phyloP scores from a whole-genome alignment of 2,888 invertebrate genomes.

The Agriopis aurantiaria region DNA sequence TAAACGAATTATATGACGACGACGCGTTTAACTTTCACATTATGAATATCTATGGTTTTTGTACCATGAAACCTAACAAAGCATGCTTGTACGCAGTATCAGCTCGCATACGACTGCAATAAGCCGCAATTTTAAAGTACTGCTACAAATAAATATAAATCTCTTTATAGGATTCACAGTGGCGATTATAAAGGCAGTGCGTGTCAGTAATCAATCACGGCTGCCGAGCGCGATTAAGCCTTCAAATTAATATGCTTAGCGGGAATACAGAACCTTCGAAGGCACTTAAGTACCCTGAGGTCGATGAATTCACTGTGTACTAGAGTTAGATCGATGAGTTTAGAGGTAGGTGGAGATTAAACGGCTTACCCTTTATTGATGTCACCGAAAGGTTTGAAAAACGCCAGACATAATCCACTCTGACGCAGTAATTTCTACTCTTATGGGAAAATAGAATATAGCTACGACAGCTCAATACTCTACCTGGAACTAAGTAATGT shows the following conservation, averaged over 20 bases:
- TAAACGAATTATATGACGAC: too few species aligned
- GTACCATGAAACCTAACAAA: too few species aligned
- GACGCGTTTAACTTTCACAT: too few species aligned
- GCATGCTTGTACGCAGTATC: not conserved
- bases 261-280: constrained; percentile 27
- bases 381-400: not conserved
- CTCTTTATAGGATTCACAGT: constrained; percentile 9
- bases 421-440: not conserved
- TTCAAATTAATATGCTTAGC: constrained; percentile 38
- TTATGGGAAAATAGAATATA: too few species aligned
- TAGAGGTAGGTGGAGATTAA: constrained; percentile 5
- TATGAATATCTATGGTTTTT: too few species aligned
- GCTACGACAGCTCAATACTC: too few species aligned
- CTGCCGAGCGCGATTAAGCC: constrained; percentile 34
- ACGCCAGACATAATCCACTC: not conserved
- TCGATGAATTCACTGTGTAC: constrained; percentile 19
- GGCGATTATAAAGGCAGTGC: constrained; percentile 36
- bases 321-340: constrained; percentile 23
- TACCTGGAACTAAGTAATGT: too few species aligned
- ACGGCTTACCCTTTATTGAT: constrained; percentile 1
- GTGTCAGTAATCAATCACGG: constrained; percentile 40
- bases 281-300: constrained; percentile 28
- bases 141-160: not conserved
- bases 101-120: not conserved
- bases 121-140: not conserved